These are phyloP conservation scores for Pyralis farinalis DNA, from an alignment of 2,888 invertebrate genomes.

Conservation along the genomic window DNA sequence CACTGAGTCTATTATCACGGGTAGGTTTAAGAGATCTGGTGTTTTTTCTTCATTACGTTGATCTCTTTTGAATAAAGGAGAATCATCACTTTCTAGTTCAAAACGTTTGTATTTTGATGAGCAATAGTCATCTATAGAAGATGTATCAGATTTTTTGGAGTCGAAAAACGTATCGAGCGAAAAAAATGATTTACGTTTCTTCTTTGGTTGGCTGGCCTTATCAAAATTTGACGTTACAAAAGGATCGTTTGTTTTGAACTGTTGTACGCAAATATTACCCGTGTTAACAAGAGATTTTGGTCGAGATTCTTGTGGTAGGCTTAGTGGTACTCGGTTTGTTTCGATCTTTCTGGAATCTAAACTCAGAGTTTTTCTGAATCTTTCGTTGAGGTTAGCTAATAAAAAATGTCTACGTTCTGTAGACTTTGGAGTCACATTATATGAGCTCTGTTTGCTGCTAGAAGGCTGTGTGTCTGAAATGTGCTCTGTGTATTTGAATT, in stretches of 20 bases:
- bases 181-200: constrained; percentile 74
- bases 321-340: constrained; percentile 55
- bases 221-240: constrained; percentile 59
- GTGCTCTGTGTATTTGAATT: constrained; percentile 73
- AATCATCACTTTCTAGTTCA: constrained; percentile 74
- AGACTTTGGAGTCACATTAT: constrained; percentile 71
- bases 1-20: constrained; percentile 70
- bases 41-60: constrained; percentile 51
- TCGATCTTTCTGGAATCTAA: constrained; percentile 71
- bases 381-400: constrained; percentile 67
- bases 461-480: constrained; percentile 65
- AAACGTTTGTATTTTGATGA: constrained; percentile 77
- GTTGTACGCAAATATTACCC: constrained; percentile 60
- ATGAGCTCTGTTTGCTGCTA: constrained; percentile 66
- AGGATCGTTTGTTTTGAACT: constrained; percentile 47
- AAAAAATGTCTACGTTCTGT: constrained; percentile 65
- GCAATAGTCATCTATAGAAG: constrained; percentile 73
- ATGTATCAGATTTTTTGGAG: constrained; percentile 71
- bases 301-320: constrained; percentile 55
- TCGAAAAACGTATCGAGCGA: constrained; percentile 77
- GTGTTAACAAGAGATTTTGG: constrained; percentile 73
- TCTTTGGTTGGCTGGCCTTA: constrained; percentile 62
- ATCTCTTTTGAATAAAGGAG: constrained; percentile 65
- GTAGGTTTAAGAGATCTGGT: constrained; percentile 69
- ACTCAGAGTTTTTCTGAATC: constrained; percentile 74